Evolutionary conservation across 1,140 invertebrate species (phyloP).

Genomic region (Colletes latitarsis): DNA sequence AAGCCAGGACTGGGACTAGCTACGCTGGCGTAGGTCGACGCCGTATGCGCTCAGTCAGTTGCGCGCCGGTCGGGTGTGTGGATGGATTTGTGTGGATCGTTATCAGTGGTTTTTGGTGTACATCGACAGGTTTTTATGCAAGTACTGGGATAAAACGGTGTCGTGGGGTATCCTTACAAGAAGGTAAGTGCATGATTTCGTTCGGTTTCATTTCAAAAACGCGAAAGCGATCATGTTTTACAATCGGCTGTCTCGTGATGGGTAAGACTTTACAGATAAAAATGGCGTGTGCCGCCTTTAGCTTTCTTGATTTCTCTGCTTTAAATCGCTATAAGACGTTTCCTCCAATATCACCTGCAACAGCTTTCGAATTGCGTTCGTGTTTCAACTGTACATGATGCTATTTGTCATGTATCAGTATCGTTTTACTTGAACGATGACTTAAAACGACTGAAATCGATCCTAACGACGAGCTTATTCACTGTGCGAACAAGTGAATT

Average conservation of each 20-base stretch:
- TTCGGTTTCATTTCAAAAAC: slow-evolving; percentile 44
- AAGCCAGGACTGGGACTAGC: slow-evolving; percentile 55
- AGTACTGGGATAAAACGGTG: slow-evolving; percentile 66
- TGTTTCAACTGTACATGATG: neutral
- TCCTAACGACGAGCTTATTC: neutral
- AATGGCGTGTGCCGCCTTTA: slow-evolving; percentile 73
- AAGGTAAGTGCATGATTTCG: slow-evolving; percentile 66
- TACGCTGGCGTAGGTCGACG: slow-evolving; percentile 65
- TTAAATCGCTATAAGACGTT: neutral
- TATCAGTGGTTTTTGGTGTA: slow-evolving; percentile 66
- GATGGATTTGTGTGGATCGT: slow-evolving; percentile 64
- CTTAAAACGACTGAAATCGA: neutral
- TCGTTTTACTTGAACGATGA: neutral
- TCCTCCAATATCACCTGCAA: neutral
- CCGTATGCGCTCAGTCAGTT: slow-evolving; percentile 69
- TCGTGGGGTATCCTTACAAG: slow-evolving; percentile 65
- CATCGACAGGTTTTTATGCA: slow-evolving; percentile 71
- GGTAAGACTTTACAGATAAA: slow-evolving; percentile 69
- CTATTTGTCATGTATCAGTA: slow-evolving; percentile 10
- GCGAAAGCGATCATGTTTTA: slow-evolving; percentile 32
- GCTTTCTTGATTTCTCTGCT: slow-evolving; percentile 28
- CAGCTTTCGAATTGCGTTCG: neutral
- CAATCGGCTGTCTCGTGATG: slow-evolving; percentile 51
- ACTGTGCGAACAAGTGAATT: slow-evolving; percentile 10
- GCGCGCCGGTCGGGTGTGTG: slow-evolving; percentile 77